Evolutionary conservation across 2,888 invertebrate species (phyloP).

Genomic region (Herminia tarsipennalis): DNA sequence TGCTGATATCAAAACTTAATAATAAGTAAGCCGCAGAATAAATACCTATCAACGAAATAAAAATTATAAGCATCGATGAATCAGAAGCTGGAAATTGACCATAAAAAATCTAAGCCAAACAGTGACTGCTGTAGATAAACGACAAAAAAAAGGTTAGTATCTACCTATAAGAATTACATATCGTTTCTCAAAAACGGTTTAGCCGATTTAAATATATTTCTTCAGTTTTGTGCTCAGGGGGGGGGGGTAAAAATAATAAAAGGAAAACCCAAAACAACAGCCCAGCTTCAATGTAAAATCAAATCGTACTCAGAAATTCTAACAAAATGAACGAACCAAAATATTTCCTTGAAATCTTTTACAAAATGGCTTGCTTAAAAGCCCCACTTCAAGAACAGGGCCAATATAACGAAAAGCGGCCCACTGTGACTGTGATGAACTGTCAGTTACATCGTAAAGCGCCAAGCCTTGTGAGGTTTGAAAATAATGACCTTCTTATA

Average conservation of each 20-base stretch:
- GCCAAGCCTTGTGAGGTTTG: slow-evolving; percentile 1
- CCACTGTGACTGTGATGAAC: slow-evolving; percentile 5
- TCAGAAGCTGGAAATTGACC: no score
- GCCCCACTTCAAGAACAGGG: not conserved
- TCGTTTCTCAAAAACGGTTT: no score
- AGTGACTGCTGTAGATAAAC: no score
- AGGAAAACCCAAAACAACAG: no score
- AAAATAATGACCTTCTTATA: slow-evolving; percentile 3
- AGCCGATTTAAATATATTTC: no score
- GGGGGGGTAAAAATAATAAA: no score
- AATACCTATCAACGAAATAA: not conserved
- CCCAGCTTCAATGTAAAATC: no score
- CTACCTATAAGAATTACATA: no score
- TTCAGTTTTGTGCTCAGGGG: no score
- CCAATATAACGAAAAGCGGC: not conserved
- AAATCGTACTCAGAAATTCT: no score
- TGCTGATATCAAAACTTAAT: not conserved
- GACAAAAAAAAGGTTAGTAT: no score
- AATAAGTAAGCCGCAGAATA: not conserved
- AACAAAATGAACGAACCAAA: not conserved
- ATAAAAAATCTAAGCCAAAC: no score
- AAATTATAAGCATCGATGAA: not conserved
- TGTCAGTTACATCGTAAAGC: slow-evolving; percentile 8
- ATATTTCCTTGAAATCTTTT: not conserved
- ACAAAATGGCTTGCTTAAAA: not conserved